Evolutionary conservation across 2,888 invertebrate genomes (phyloP).

Genomic region (Lymantria monacha): DNA sequence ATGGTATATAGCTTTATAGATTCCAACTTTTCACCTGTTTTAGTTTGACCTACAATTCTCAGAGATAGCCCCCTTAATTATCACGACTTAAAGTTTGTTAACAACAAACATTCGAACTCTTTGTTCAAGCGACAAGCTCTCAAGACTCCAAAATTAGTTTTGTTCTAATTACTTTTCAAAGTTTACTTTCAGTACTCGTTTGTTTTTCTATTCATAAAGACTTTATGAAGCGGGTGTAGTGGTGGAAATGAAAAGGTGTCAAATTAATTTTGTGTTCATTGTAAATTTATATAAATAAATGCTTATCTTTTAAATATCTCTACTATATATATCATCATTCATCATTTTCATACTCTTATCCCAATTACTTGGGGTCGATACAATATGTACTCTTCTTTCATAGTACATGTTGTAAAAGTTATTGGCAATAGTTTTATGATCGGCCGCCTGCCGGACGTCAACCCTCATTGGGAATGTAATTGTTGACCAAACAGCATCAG

Average conservation of each 20-base stretch:
- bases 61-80: slow-evolving; percentile 31
- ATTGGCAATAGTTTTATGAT: no score
- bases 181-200: slow-evolving; percentile 38
- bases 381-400: no score
- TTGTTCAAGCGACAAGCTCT: slow-evolving; percentile 48
- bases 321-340: no score
- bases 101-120: slow-evolving; percentile 50
- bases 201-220: slow-evolving; percentile 46
- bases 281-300: no score
- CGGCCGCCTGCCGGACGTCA: no score
- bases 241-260: slow-evolving; percentile 1
- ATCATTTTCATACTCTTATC: no score
- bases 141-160: slow-evolving; percentile 61
- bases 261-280: neutral
- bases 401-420: no score
- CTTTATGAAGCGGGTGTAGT: slow-evolving; percentile 9
- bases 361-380: no score
- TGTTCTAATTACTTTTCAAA: slow-evolving; percentile 61
- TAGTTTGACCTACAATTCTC: neutral
- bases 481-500: no score
- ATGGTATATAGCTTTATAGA: neutral
- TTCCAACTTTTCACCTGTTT: neutral
- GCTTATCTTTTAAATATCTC: no score
- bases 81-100: slow-evolving; percentile 31
- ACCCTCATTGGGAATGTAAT: no score